Conservation (phyloP, 2,888 invertebrate genomes). For the Pseudococcus longispinus region DNA sequence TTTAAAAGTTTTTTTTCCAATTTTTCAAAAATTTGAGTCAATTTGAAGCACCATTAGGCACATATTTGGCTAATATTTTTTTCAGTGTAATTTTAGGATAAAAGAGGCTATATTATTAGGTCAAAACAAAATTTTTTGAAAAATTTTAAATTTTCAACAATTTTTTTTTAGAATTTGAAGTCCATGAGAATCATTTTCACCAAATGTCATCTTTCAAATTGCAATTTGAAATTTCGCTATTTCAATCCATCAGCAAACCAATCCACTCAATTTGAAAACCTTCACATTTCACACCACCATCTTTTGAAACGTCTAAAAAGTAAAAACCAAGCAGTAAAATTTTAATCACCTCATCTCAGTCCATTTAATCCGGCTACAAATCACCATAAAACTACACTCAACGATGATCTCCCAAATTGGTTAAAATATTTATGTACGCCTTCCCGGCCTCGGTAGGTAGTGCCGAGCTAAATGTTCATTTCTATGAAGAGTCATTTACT, state of each 20-base stretch:
- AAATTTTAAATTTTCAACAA: too few species aligned
- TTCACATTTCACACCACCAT: not conserved
- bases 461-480: not conserved
- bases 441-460: not conserved
- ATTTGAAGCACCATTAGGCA: too few species aligned
- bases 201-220: not conserved
- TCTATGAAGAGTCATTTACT: constrained; percentile 33
- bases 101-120: too few species aligned
- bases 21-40: too few species aligned
- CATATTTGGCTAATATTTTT: too few species aligned
- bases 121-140: too few species aligned
- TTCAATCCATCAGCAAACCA: not conserved
- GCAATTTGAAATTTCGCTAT: not conserved
- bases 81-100: too few species aligned
- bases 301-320: not conserved
- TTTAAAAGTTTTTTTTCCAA: too few species aligned
- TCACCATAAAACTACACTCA: constrained; percentile 28
- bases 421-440: constrained; percentile 35
- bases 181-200: too few species aligned
- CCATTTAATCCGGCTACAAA: constrained; percentile 4
- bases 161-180: too few species aligned
- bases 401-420: constrained; percentile 29
- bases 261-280: not conserved
- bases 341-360: not conserved
- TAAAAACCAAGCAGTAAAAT: not conserved